Percentiles rank a stretch among this genome's conserved stretches.
These are phyloP conservation scores for Yasuhikotakia modesta DNA, from an alignment of 2,797 vertebrate species.

Conservation along the genomic window DNA sequence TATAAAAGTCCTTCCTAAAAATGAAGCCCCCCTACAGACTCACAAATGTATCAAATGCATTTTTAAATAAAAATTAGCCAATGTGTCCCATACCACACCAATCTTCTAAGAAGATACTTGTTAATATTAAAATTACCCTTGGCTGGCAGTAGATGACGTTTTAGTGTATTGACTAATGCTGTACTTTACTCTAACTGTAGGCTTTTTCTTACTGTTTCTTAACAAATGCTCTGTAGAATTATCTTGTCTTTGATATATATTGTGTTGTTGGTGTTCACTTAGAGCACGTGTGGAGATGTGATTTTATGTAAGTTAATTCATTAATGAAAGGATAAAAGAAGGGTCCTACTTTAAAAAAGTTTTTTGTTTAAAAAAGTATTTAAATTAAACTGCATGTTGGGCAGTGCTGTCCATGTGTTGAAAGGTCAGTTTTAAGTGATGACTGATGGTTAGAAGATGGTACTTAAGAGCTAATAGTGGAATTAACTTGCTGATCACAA, in stretches of 20 bases:
- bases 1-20: constrained; percentile 71
- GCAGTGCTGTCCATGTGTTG: constrained; percentile 68
- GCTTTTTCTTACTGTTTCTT: constrained; percentile 68
- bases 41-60: constrained; percentile 43
- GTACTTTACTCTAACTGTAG: constrained; percentile 65
- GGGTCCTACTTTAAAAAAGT: constrained; percentile 70
- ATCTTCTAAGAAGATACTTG: constrained; percentile 74
- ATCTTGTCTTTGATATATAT: constrained; percentile 79
- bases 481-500: no score
- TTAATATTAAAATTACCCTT: constrained; percentile 78
- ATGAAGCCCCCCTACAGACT: constrained; percentile 45
- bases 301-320: constrained; percentile 76
- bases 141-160: constrained; percentile 78
- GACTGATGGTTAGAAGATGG: constrained; percentile 38
- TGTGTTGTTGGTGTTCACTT: constrained; percentile 82
- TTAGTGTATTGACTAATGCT: constrained; percentile 80
- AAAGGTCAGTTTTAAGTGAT: constrained; percentile 24
- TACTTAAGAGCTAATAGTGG: no score
- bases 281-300: constrained; percentile 75
- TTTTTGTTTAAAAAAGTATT: constrained; percentile 73
- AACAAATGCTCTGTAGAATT: constrained; percentile 79
- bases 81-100: constrained; percentile 15
- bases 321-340: constrained; percentile 72
- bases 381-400: constrained; percentile 83
- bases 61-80: constrained; percentile 40